Evolutionary conservation across 2,888 invertebrate genomes (phyloP), one percentile per base, ranked within the genome.

Genomic region (Parnassius glacialis): DNA sequence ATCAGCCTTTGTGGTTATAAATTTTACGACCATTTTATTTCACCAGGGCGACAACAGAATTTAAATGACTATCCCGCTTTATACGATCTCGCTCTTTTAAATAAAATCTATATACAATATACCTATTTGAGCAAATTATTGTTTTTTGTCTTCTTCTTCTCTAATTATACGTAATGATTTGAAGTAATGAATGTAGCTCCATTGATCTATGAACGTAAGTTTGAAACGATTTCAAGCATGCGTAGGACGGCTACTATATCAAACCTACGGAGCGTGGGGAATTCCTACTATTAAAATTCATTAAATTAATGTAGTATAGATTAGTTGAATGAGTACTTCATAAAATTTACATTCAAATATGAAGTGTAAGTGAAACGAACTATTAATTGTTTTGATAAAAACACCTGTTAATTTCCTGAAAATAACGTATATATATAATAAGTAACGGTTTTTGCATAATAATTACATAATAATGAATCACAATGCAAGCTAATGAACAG

Each of bases 171-270:
- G 47, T 7, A 13, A 48, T 48, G 48, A 13, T 9, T 12, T 10
- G 10, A 56, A 13, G 34, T 16, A 47, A 47, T 54, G 50, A 54
- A 66, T 66, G 64, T 67, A 65, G 68, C 65, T 68, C 65, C 72
- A 72, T 69, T 71, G 72, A 71, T 69, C 72, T 70, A 64, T 64
- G 68, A 60, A 64, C 61, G 68, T 65, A 65, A 72, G 55, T 60
- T 45, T 60, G 55, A 65, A 65, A 66, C 67, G 65, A 42, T 62
- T 69, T 69, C 70, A 78, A 75, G 76, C 78, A 78, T 79, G 81
- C 76, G 78, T 81, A 72, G 79, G 76, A 75, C 82, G 69, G 67
- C 67, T 64, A 65, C 65, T 62, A 66, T 64, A 67, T 53, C 65
- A 70, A 70, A 71, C 70, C 68, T 73, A 67, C 51, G 55, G 25